Evolutionary conservation across 2,113 vertebrate genomes (phyloP), one percentile per base, ranked within the genome.

Genomic region (Spea bombifrons): DNA sequence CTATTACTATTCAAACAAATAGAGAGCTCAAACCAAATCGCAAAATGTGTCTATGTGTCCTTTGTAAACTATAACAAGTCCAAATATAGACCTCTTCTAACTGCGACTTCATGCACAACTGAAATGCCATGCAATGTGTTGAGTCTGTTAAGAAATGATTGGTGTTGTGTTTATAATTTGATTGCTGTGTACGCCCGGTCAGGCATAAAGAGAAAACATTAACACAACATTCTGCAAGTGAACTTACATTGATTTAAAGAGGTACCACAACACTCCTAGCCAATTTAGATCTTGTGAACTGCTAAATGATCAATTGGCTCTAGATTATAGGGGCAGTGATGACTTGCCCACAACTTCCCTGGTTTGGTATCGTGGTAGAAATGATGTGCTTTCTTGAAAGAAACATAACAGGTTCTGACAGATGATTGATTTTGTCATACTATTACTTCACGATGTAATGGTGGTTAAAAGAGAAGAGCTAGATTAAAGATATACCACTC

Each of bases 141-240:
- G 43, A 69, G 66, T 63, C 66, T 77, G 75, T 77, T 77, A 70
- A 55, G 55, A 77, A 77, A 77, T 77, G 75, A 77, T 77, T 77
- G 75, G 75, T 77, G 75, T 77, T 53, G 67, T 77, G 67, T 77
- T 77, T 70, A 77, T 77, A 77, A 70, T 77, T 77, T 77, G 75
- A 77, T 77, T 77, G 75, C 75, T 48, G 69, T 77, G 75, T 77
- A 77, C 70, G 75, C 45, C 75, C 75, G 45, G 66, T 71, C 75
- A 77, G 75, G 75, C 75, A 77, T 69, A 77, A 77, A 70, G 66
- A 77, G 75, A 77, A 77, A 77, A 77, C 75, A 77, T 77, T 77
- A 77, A 53, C 75, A 70, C 75, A 77, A 77, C 75, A 77, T 63
- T 77, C 75, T 63, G 75, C n/a, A 15, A 77, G 50, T 70, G 46